Percentiles rank a stretch among this genome's conserved stretches.
Conservation (phyloP, 1,140 invertebrate genomes). For the Penaeus indicus region DNA sequence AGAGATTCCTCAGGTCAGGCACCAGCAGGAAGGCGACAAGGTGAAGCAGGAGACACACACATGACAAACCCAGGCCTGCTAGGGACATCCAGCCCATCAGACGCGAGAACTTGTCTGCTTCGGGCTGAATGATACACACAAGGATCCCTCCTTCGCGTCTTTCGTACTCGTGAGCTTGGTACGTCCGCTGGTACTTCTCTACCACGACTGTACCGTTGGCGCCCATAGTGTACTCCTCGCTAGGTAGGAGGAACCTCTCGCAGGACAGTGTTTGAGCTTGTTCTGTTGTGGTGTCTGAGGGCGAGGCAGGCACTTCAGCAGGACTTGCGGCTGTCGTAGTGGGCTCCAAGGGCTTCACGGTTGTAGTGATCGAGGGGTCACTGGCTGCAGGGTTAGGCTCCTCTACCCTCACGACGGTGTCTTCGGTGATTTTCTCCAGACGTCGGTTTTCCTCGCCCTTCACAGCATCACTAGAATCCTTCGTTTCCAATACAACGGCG, state of each 20-base stretch:
- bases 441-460: too few species aligned
- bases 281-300: conserved; percentile 66
- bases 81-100: conserved; percentile 72
- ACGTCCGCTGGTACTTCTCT: conserved; percentile 69
- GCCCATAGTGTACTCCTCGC: conserved; percentile 70
- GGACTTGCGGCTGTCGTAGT: neutral
- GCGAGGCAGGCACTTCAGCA: neutral
- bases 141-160: conserved; percentile 67
- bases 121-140: conserved; percentile 67
- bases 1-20: conserved; percentile 73
- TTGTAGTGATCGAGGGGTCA: too few species aligned
- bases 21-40: conserved; percentile 71
- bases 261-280: conserved; percentile 68
- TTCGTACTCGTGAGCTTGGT: conserved; percentile 69
- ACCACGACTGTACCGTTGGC: conserved; percentile 71
- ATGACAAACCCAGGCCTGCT: conserved; percentile 72
- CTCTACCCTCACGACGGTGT: too few species aligned
- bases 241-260: conserved; percentile 70
- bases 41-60: conserved; percentile 73
- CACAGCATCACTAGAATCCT: too few species aligned
- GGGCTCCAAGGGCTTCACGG: neutral
- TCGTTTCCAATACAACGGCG: neutral
- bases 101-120: conserved; percentile 71
- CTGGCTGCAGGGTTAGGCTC: too few species aligned
- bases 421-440: too few species aligned